Conservation (phyloP, 37 sponge, comb jelly and placozoan genomes). For the Theonella swinhoei region DNA sequence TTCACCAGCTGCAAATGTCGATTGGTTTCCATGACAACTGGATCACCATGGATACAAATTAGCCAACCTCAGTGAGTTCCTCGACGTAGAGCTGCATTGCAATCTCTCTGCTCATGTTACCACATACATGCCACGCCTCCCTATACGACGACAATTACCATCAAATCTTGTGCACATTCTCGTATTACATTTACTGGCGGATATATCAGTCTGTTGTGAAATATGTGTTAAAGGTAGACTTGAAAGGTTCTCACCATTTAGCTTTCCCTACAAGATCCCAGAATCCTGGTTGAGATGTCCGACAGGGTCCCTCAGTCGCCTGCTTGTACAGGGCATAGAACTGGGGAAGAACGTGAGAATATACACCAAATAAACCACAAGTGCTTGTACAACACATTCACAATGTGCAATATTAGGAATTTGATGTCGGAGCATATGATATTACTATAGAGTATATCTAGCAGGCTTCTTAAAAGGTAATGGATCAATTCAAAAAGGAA, state of each 20-base stretch:
- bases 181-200: background rate
- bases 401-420: no score
- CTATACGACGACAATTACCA: constrained; percentile 7
- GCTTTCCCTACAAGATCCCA: constrained; percentile 61
- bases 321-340: constrained; percentile 87
- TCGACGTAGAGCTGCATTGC: constrained; percentile 45
- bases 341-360: constrained; percentile 17
- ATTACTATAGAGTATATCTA: no score
- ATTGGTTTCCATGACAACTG: background rate
- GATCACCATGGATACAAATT: background rate
- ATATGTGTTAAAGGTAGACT: no score
- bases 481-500: no score
- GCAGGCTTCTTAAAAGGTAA: no score
- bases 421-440: no score
- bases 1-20: constrained; percentile 56
- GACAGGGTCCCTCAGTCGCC: constrained; percentile 67
- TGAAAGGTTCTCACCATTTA: constrained; percentile 51
- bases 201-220: background rate
- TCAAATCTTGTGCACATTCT: constrained; percentile 1
- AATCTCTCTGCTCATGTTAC: constrained; percentile 26
- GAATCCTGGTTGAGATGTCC: constrained; percentile 53
- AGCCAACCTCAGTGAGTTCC: background rate
- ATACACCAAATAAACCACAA: no score
- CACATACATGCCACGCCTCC: constrained; percentile 59
- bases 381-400: no score